These are phyloP conservation scores for Archips xylosteana DNA, from an alignment of 2,888 invertebrate genomes.

Conservation along the genomic window DNA sequence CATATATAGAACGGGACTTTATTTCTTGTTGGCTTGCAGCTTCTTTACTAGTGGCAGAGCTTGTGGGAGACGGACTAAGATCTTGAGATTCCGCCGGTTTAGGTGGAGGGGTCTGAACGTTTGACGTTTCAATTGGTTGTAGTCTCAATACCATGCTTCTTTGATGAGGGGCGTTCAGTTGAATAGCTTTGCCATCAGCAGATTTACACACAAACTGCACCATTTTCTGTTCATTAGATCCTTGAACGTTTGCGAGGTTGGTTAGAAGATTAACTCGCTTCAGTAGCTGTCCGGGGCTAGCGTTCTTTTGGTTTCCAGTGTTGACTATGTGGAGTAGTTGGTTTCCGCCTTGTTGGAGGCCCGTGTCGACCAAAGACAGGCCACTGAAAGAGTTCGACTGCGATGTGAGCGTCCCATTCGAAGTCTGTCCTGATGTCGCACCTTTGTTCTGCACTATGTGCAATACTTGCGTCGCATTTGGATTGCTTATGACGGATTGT, in stretches of 20 bases:
- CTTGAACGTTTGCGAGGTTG: constrained; percentile 78
- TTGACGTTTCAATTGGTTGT: constrained; percentile 75
- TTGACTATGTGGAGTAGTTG: constrained; percentile 82
- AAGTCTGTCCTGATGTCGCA: constrained; percentile 51
- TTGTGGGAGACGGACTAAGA: constrained; percentile 54
- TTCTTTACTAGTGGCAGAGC: constrained; percentile 57
- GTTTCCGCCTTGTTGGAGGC: constrained; percentile 77
- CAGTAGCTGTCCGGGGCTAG: constrained; percentile 70
- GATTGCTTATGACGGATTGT: constrained; percentile 71
- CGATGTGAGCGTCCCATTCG: constrained; percentile 60
- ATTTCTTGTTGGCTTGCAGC: constrained; percentile 69
- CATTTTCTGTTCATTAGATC: constrained; percentile 82
- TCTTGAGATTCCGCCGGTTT: constrained; percentile 67
- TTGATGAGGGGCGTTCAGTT: constrained; percentile 82
- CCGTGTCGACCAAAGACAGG: constrained; percentile 75
- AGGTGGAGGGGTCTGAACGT: constrained; percentile 54
- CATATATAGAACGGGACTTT: constrained; percentile 81
- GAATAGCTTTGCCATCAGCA: constrained; percentile 85
- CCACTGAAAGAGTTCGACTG: constrained; percentile 72
- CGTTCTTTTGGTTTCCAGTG: constrained; percentile 72
- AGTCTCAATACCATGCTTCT: constrained; percentile 81
- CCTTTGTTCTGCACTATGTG: constrained; percentile 81
- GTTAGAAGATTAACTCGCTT: constrained; percentile 82
- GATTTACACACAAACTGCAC: constrained; percentile 88
- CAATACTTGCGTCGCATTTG: constrained; percentile 73